Conservation (phyloP, 2,888 invertebrate genomes). For the Pilophorus perplexus region DNA sequence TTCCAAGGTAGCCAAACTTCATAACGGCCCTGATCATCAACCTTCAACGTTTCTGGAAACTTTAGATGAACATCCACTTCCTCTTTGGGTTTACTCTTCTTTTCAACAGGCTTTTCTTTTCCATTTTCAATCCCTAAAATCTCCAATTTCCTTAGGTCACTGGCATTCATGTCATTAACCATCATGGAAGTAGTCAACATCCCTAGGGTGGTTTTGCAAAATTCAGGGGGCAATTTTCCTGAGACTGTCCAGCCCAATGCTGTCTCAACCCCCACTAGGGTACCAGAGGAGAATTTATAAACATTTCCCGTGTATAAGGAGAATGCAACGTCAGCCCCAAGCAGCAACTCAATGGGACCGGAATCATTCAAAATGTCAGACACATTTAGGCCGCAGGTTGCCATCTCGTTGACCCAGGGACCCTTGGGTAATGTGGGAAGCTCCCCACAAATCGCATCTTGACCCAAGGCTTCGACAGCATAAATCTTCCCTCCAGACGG, state of each 20-base stretch:
- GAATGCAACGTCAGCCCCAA: not conserved
- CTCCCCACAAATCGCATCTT: conserved; percentile 1
- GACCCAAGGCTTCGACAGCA: not conserved
- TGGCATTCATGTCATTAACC: not conserved
- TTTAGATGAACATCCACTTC: not conserved
- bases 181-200: not conserved
- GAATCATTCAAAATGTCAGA: not conserved
- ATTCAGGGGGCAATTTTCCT: not conserved
- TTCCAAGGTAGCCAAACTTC: not conserved
- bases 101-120: not conserved
- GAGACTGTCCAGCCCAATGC: not conserved
- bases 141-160: not conserved
- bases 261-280: not conserved
- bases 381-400: not conserved
- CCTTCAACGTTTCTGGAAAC: not conserved
- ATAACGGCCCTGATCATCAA: not conserved
- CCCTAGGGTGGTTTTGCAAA: not conserved
- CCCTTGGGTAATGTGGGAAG: not conserved
- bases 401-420: not conserved
- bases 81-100: not conserved
- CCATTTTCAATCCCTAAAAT: not conserved
- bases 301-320: not conserved
- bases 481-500: not conserved
- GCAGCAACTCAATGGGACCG: not conserved
- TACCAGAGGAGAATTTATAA: not conserved